A percentile compares a stretch with the other conserved stretches of the same genome.
phyloP scores from a whole-genome alignment of 1,140 invertebrate species.

The Chymomyza costata region DNA sequence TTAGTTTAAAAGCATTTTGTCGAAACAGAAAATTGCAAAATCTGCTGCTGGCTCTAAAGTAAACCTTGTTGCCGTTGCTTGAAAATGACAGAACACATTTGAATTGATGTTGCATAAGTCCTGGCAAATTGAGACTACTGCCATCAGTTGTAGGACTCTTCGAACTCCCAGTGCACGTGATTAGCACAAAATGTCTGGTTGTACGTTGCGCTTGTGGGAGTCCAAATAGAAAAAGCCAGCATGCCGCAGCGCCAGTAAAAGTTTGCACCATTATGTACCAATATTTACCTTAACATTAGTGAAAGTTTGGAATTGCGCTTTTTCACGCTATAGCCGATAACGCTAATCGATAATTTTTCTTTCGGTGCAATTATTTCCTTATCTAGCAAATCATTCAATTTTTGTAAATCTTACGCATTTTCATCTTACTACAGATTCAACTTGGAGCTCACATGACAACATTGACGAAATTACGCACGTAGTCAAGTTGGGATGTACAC shows the following conservation, averaged over 20 bases:
- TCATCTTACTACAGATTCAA: too few species aligned
- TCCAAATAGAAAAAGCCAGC: not conserved
- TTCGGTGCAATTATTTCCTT: too few species aligned
- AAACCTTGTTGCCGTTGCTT: not conserved
- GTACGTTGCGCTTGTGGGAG: not conserved
- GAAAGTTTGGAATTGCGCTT: conserved; percentile 54
- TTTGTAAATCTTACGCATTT: too few species aligned
- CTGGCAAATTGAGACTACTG: conserved; percentile 6
- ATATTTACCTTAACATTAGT: conserved; percentile 50
- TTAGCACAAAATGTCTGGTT: conserved; percentile 25
- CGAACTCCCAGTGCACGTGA: conserved; percentile 28
- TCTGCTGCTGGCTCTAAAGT: conserved; percentile 25
- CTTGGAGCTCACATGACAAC: too few species aligned
- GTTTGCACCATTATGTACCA: conserved; percentile 42
- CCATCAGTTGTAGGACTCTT: conserved; percentile 7
- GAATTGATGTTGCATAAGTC: conserved; percentile 46
- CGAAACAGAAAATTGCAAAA: conserved; percentile 26
- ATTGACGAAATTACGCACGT: too few species aligned
- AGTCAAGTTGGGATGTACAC: conserved; percentile 12
- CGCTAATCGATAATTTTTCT: too few species aligned
- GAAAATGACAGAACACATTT: conserved; percentile 26
- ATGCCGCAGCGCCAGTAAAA: conserved; percentile 22
- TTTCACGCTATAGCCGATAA: not conserved
- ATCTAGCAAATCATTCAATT: too few species aligned
- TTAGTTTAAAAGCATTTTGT: conserved; percentile 42